Conservation (phyloP, 2,113 vertebrate genomes). For the Micromys minutus region DNA sequence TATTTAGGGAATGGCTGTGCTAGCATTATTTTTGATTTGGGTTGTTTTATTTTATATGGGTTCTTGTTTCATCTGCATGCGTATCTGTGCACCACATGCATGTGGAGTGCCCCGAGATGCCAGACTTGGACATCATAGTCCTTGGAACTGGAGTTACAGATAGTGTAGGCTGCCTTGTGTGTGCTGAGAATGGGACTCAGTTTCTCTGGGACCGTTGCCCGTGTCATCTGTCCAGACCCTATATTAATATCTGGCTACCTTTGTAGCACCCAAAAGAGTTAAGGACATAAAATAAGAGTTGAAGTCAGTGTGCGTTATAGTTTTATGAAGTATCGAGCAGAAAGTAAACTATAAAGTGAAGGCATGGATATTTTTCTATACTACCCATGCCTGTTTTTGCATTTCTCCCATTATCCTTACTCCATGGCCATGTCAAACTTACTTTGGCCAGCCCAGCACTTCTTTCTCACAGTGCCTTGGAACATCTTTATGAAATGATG, state of each 20-base stretch:
- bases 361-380: not conserved
- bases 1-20: not conserved
- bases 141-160: not conserved
- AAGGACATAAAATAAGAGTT: not conserved
- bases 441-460: not conserved
- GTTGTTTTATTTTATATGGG: not conserved
- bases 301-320: not conserved
- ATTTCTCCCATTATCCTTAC: not conserved
- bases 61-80: not conserved
- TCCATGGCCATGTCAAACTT: not conserved
- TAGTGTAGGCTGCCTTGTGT: not conserved
- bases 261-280: not conserved
- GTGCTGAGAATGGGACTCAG: not conserved
- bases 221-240: not conserved
- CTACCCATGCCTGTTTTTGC: too few species aligned
- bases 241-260: not conserved
- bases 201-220: not conserved
- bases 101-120: not conserved
- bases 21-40: not conserved
- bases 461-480: not conserved
- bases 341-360: not conserved
- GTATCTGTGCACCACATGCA: not conserved
- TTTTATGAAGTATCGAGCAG: not conserved
- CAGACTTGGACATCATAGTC: not conserved
- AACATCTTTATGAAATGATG: not conserved